A percentile compares a stretch with the other conserved stretches of the same genome.
Evolutionary conservation across 2,113 vertebrate genomes (phyloP).

Genomic region (Terrapene triunguis): DNA sequence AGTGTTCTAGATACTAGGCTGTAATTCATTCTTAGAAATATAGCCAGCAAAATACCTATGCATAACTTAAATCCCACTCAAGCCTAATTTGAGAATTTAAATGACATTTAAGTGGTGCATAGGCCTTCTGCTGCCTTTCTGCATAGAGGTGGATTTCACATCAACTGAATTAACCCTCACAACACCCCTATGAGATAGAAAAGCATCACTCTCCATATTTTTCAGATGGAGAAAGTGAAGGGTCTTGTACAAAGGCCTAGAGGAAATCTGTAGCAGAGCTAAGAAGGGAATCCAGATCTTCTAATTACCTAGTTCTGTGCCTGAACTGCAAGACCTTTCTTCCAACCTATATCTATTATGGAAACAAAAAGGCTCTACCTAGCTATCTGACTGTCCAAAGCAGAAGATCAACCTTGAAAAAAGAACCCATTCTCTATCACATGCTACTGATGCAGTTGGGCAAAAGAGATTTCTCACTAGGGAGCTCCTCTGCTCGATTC

Average conservation of each 20-base stretch:
- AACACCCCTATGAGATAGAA: background rate
- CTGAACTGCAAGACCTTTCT: background rate
- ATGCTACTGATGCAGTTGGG: background rate
- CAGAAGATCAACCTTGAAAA: background rate
- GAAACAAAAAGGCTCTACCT: background rate
- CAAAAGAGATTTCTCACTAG: background rate
- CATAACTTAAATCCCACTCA: conserved; percentile 52
- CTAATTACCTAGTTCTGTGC: background rate
- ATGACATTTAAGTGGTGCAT: background rate
- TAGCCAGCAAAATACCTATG: conserved; percentile 52
- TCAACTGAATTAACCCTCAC: background rate
- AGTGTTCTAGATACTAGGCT: conserved; percentile 63
- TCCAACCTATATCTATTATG: background rate
- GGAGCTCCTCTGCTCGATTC: background rate
- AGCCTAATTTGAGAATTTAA: conserved; percentile 45
- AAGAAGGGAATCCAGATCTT: conserved; percentile 2
- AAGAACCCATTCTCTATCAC: background rate
- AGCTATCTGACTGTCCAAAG: background rate
- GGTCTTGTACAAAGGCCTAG: fast-evolving
- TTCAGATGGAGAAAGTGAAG: fast-evolving
- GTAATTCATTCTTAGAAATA: conserved; percentile 66
- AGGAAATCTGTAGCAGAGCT: background rate
- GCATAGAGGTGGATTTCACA: background rate
- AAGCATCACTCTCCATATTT: background rate
- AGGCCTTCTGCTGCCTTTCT: conserved; percentile 24